Evolutionary conservation across 2,113 vertebrate genomes (phyloP).

Genomic region (Okapia johnstoni): DNA sequence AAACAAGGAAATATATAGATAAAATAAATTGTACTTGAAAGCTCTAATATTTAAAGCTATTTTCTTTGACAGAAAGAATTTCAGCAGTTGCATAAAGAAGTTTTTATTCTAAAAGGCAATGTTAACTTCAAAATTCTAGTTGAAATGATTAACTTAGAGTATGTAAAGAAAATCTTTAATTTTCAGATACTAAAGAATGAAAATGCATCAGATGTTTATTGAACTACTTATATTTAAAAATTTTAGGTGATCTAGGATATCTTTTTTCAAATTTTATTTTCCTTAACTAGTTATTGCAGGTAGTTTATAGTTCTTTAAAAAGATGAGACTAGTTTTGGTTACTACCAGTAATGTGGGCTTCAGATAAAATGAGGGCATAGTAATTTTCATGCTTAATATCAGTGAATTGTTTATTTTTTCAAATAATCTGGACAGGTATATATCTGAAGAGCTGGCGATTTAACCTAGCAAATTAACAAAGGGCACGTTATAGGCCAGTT

Average conservation of each 20-base stretch:
- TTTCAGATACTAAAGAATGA: neutral
- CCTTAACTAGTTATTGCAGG: neutral
- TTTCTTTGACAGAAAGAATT: neutral
- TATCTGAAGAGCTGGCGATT: neutral
- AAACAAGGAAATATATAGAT: neutral
- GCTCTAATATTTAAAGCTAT: neutral
- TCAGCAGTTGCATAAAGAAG: neutral
- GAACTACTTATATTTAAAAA: neutral
- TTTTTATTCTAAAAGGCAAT: constrained; percentile 9
- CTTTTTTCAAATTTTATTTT: neutral
- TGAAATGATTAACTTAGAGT: neutral
- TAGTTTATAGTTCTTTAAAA: neutral
- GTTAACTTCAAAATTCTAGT: neutral
- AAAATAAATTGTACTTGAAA: neutral
- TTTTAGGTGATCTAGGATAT: neutral
- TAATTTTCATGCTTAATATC: neutral
- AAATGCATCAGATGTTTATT: neutral
- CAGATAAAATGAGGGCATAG: neutral
- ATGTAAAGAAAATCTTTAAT: neutral
- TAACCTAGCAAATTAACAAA: neutral
- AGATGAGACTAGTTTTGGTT: neutral
- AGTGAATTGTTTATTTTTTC: neutral
- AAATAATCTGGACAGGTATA: neutral
- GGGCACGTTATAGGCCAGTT: neutral
- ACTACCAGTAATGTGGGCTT: neutral